Conservation (phyloP, 2,888 invertebrate genomes). For the Drosophila algonquin region DNA sequence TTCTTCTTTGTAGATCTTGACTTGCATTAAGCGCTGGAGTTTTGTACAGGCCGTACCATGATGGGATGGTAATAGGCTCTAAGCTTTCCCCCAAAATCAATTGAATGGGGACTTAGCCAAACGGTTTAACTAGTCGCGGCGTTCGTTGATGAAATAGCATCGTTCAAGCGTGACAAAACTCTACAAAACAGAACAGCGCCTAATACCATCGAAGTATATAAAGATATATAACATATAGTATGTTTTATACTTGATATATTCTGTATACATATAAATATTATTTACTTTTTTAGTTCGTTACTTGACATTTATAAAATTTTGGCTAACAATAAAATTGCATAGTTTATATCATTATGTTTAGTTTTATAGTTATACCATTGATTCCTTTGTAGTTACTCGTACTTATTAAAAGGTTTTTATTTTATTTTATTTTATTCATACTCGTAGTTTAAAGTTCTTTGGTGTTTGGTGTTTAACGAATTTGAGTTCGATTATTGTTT, state of each 20-base stretch:
- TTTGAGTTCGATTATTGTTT: constrained; percentile 68
- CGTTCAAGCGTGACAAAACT: constrained; percentile 51
- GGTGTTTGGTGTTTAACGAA: constrained; percentile 55
- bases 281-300: constrained; percentile 63
- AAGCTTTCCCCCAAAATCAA: constrained; percentile 44
- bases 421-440: not conserved
- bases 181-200: constrained; percentile 59
- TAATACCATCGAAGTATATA: constrained; percentile 52
- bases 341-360: constrained; percentile 59
- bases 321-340: constrained; percentile 81
- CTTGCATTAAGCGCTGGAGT: constrained; percentile 60
- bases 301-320: constrained; percentile 78
- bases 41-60: constrained; percentile 30
- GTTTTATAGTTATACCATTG: constrained; percentile 49
- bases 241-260: constrained; percentile 53
- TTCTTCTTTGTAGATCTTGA: constrained; percentile 49
- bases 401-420: constrained; percentile 19
- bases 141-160: constrained; percentile 18
- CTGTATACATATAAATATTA: constrained; percentile 62
- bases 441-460: constrained; percentile 58
- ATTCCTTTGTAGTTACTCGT: constrained; percentile 35
- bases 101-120: not conserved
- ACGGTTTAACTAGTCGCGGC: no score
- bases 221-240: constrained; percentile 39
- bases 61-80: constrained; percentile 42